These are phyloP conservation scores for Nothobranchius kuhntae DNA, from an alignment of 2,113 vertebrate genomes.

Conservation along the genomic window DNA sequence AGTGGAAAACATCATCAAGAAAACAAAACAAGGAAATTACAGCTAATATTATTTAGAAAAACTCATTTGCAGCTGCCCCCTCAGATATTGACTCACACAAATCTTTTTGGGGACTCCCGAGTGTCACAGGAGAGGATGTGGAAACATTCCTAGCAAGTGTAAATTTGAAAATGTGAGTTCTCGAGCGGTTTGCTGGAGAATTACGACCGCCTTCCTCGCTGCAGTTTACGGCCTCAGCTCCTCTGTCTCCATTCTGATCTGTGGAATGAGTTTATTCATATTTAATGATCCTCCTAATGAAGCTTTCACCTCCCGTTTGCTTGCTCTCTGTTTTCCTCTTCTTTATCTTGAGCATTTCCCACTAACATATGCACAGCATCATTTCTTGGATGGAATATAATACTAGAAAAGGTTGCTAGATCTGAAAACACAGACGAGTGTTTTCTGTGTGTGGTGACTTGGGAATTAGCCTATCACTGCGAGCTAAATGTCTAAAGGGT, in stretches of 20 bases:
- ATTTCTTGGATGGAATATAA: not conserved
- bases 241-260: conserved; percentile 54
- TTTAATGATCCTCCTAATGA: conserved; percentile 61
- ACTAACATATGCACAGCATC: not conserved
- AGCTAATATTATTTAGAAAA: conserved; percentile 13
- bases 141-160: conserved; percentile 3
- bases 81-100: conserved; percentile 36
- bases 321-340: conserved; percentile 24
- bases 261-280: conserved; percentile 57
- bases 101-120: conserved; percentile 20
- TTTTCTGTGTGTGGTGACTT: conserved; percentile 4
- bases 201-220: not conserved
- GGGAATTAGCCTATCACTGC: conserved; percentile 33
- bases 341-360: conserved; percentile 10
- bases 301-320: conserved; percentile 41
- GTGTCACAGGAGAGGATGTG: not conserved
- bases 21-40: conserved; percentile 8
- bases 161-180: not conserved
- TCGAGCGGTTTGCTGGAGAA: conserved; percentile 27
- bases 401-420: not conserved
- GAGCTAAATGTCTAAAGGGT: conserved; percentile 44
- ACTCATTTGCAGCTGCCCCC: conserved; percentile 23
- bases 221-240: conserved; percentile 29
- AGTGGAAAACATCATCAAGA: conserved; percentile 25
- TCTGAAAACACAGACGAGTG: not conserved